A percentile compares a stretch with the other conserved stretches of the same genome.
phyloP scores from a whole-genome alignment of 2,113 vertebrate genomes.

The Vicugna pacos region DNA sequence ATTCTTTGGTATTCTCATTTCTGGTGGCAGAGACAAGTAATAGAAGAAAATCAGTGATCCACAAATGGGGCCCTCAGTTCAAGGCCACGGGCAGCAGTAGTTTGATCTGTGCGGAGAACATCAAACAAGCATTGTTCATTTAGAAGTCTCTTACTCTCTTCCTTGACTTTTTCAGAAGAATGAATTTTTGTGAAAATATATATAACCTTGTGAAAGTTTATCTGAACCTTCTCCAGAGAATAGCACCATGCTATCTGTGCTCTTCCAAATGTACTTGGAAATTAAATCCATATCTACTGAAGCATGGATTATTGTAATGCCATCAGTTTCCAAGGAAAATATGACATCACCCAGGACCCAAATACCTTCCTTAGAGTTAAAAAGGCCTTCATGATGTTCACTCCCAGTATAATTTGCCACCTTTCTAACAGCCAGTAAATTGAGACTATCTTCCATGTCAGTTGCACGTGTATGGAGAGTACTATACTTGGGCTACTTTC shows the following conservation, averaged over 20 bases:
- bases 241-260: conserved; percentile 93
- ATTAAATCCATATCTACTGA: conserved; percentile 93
- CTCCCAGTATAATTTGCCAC: conserved; percentile 91
- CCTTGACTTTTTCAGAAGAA: conserved; percentile 86
- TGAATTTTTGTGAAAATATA: conserved; percentile 93
- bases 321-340: conserved; percentile 92
- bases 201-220: conserved; percentile 93
- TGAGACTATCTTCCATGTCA: conserved; percentile 91
- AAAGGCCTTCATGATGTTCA: conserved; percentile 92
- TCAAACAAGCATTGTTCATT: conserved; percentile 94
- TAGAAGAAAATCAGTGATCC: conserved; percentile 93
- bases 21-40: conserved; percentile 91
- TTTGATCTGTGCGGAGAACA: conserved; percentile 91
- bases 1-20: conserved; percentile 91
- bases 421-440: conserved; percentile 91
- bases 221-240: conserved; percentile 94
- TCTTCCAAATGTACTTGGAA: conserved; percentile 92
- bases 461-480: conserved; percentile 92
- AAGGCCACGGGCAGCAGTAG: conserved; percentile 92
- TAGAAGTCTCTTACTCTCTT: conserved; percentile 92
- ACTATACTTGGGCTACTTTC: conserved; percentile 87
- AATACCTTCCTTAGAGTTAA: conserved; percentile 91
- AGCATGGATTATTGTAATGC: conserved; percentile 92
- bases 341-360: conserved; percentile 90
- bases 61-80: conserved; percentile 94